Base-by-base conservation (phyloP, 2,888 invertebrate species). In the Orthosia gracilis region DNA sequence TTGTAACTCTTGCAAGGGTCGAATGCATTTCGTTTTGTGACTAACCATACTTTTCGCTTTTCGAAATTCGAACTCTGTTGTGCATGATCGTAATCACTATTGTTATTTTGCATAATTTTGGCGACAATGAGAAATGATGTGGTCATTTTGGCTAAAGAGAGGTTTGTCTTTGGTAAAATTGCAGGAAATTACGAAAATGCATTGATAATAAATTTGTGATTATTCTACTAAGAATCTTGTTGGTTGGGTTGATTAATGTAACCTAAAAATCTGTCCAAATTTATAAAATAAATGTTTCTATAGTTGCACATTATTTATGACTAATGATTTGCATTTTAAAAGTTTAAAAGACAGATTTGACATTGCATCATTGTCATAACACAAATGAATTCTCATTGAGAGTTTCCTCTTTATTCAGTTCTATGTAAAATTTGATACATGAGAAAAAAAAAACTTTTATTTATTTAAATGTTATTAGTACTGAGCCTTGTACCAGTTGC, bases 31-130 rank as follows among this genome's bases (percentile, higher is more conserved):
- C 73, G 75, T 76, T 79, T 76, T 63, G 72, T 74, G 64, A 71
- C 58, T 87, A 87, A 86, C 88, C 88, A 88, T 76, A 79, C 78
- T 88, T 79, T 77, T 78, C 66, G 74, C 57, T 68, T 83, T 72
- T 55, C 58, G 61, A 78, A 71, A 70, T 68, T 55, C 55, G 61
- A 80, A 71, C 68, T 68, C 26, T 62, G 69, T 73, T 68, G 7
- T 75, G 68, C 74, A 77, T 71, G 80, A 75, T 76, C 69, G 45
- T 70, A 67, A 66, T 85, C 80, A 66, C 59, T 58, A 76, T 73
- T 87, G 63, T 83, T 74, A 75, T 78, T 79, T 76, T 74, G 84
- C 73, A 84, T 74, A 73, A 69, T 69, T 76, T 78, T 76, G 62
- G 68, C 63, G 74, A 71, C 70, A 74, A 68, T 80, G 83, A 70